phyloP scores from a whole-genome alignment of 2,888 invertebrate species.

The Ichneumon xanthorius region DNA sequence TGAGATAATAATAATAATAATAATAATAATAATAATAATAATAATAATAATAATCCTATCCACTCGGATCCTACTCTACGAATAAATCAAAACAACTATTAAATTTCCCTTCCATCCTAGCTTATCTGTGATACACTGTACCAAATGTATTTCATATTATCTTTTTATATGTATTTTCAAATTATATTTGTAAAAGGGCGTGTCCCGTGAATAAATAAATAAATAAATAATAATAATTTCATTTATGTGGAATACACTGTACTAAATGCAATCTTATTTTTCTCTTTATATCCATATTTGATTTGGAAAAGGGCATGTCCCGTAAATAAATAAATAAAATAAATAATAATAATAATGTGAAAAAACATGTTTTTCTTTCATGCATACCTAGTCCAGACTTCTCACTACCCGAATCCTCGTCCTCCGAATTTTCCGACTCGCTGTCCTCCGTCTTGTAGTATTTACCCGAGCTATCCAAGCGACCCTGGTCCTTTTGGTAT shows the following conservation, averaged over 20 bases:
- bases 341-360: too few species aligned
- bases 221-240: slow-evolving; percentile 19
- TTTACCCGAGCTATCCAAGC: slow-evolving; percentile 90
- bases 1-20: slow-evolving; percentile 64
- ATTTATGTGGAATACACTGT: not conserved
- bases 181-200: too few species aligned
- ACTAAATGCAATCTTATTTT: slow-evolving; percentile 12
- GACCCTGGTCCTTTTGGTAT: slow-evolving; percentile 89
- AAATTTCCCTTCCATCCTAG: too few species aligned
- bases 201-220: too few species aligned
- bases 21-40: slow-evolving; percentile 49
- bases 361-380: slow-evolving; percentile 23
- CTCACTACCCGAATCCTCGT: slow-evolving; percentile 71
- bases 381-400: slow-evolving; percentile 77
- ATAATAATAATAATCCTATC: too few species aligned
- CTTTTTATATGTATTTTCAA: too few species aligned
- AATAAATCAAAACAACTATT: too few species aligned
- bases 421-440: slow-evolving; percentile 63
- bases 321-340: too few species aligned
- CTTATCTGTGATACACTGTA: too few species aligned
- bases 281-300: not conserved
- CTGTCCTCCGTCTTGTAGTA: slow-evolving; percentile 86
- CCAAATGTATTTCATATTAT: too few species aligned
- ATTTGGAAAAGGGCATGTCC: too few species aligned
- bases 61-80: too few species aligned